Conservation (phyloP, 2,797 vertebrate species). For the Lemur catta region DNA sequence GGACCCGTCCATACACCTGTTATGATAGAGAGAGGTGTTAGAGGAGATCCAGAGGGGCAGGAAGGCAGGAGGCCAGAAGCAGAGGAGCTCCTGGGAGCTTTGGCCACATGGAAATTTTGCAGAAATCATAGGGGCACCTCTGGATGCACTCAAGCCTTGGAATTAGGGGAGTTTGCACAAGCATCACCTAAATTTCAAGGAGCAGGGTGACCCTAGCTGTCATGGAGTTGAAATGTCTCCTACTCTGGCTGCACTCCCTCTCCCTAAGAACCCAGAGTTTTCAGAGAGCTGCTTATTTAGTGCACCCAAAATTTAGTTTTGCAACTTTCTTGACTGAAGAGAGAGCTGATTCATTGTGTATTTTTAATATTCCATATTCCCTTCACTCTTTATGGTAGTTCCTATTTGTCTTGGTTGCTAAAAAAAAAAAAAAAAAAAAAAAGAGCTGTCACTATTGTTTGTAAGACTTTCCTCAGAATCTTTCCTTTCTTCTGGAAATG, state of each 20-base stretch:
- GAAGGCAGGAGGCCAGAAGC: background rate
- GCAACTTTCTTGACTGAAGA: background rate
- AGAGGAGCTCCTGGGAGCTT: background rate
- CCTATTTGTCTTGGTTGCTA: background rate
- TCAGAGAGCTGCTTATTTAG: background rate
- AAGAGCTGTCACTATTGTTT: background rate
- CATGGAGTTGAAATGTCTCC: background rate
- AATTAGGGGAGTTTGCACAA: background rate
- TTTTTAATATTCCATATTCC: slow-evolving; percentile 19
- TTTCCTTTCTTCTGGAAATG: slow-evolving; percentile 57
- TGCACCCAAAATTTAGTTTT: background rate
- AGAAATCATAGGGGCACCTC: background rate
- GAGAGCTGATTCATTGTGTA: background rate
- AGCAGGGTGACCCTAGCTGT: background rate
- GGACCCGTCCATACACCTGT: background rate
- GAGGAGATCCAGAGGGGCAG: background rate
- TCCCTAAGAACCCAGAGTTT: background rate
- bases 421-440: background rate
- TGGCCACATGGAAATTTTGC: background rate
- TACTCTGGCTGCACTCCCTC: background rate
- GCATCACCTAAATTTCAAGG: background rate
- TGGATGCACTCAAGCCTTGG: background rate
- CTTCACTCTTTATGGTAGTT: background rate
- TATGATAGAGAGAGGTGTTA: background rate
- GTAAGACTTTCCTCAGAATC: slow-evolving; percentile 31